Conservation (phyloP, 2,888 invertebrate genomes). For the Stenotaenia linearis region DNA sequence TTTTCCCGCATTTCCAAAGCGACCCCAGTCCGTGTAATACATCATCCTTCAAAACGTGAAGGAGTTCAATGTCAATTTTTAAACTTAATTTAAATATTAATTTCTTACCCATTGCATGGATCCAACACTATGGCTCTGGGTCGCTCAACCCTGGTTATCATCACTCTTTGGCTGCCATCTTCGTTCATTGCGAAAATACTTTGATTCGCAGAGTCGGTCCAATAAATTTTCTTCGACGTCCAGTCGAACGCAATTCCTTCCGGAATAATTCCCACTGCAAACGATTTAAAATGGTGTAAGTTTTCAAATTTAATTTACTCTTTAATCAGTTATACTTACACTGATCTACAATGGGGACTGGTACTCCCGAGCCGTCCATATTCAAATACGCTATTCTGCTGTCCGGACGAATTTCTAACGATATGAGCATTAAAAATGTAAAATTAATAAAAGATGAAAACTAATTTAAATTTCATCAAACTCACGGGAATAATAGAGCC, state of each 20-base stretch:
- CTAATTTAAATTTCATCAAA: not conserved
- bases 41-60: too few relatives aligned
- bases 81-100: not conserved
- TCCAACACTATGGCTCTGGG: conserved; percentile 93
- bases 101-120: conserved; percentile 76
- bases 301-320: not conserved
- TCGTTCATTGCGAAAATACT: conserved; percentile 92
- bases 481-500: conserved; percentile 30
- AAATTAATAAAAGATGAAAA: not conserved
- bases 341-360: conserved; percentile 39
- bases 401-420: conserved; percentile 79
- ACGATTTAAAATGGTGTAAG: not conserved
- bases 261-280: conserved; percentile 66
- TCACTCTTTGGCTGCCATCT: conserved; percentile 77
- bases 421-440: too few relatives aligned
- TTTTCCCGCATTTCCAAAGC: conserved; percentile 85
- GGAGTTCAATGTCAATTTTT: too few relatives aligned
- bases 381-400: conserved; percentile 77
- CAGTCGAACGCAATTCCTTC: conserved; percentile 95
- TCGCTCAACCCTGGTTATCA: conserved; percentile 87
- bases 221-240: conserved; percentile 95
- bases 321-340: not conserved
- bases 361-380: conserved; percentile 59
- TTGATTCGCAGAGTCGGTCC: conserved; percentile 93
- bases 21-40: conserved; percentile 94